These are phyloP conservation scores for Drosophila cracens DNA, from an alignment of 2,888 invertebrate genomes.

Conservation along the genomic window DNA sequence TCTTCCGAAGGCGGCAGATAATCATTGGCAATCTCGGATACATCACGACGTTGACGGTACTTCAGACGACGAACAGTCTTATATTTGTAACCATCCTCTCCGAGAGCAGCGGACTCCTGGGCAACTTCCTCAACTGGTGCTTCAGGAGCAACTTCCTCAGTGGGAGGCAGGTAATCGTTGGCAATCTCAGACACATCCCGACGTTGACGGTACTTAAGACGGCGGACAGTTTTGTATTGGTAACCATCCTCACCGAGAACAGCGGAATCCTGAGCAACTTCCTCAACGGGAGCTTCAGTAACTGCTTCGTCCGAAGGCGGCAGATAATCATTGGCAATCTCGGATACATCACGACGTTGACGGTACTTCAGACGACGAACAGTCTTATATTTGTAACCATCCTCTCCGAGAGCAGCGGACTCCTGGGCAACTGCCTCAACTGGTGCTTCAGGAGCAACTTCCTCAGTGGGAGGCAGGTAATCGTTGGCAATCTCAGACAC, in stretches of 20 bases:
- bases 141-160: constrained; percentile 38
- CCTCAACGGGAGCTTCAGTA: constrained; percentile 36
- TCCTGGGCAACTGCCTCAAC: constrained; percentile 31
- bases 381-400: constrained; percentile 62
- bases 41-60: constrained; percentile 67
- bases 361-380: constrained; percentile 58
- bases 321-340: constrained; percentile 30
- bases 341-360: constrained; percentile 58
- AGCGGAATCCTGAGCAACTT: constrained; percentile 42
- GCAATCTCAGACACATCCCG: constrained; percentile 43
- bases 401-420: constrained; percentile 42
- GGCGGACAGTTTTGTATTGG: constrained; percentile 58
- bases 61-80: constrained; percentile 68
- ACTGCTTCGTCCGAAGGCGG: constrained; percentile 28
- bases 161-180: constrained; percentile 42
- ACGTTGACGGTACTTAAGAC: constrained; percentile 36
- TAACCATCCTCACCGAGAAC: constrained; percentile 53
- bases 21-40: constrained; percentile 51
- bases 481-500: constrained; percentile 44
- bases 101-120: constrained; percentile 50
- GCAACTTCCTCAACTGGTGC: constrained; percentile 33
- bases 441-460: constrained; percentile 37
- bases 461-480: constrained; percentile 47
- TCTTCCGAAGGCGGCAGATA: constrained; percentile 50
- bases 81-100: constrained; percentile 68